Evolutionary conservation across 2,888 invertebrate genomes (phyloP).

Genomic region (Ischnura elegans): DNA sequence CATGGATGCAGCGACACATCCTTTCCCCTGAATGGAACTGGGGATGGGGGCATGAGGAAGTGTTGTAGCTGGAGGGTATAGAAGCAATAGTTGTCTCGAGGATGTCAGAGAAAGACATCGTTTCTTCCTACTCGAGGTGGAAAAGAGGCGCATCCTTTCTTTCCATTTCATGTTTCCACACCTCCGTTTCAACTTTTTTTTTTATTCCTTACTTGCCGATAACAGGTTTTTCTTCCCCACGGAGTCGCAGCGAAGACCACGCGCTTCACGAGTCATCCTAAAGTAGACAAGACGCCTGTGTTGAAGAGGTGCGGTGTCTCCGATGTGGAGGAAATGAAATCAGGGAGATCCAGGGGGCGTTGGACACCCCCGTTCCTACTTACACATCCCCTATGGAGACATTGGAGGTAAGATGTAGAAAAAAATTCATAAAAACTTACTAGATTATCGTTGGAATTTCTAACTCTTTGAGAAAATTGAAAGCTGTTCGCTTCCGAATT

Average conservation of each 20-base stretch:
- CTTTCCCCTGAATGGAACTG: background rate
- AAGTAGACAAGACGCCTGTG: background rate
- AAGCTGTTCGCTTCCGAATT: background rate
- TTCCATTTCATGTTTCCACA: background rate
- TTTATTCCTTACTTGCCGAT: background rate
- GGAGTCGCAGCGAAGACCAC: background rate
- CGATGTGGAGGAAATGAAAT: background rate
- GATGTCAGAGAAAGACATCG: background rate
- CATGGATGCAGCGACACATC: background rate
- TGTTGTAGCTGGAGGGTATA: background rate
- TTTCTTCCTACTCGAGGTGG: background rate
- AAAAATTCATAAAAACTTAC: constrained; percentile 23
- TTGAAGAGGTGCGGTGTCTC: background rate
- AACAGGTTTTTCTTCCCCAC: constrained; percentile 32
- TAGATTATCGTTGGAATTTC: background rate
- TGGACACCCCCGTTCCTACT: background rate
- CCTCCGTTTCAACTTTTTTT: background rate
- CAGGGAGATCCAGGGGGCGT: background rate
- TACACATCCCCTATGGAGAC: background rate
- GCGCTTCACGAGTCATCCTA: background rate
- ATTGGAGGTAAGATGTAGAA: background rate
- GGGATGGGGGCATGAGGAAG: background rate
- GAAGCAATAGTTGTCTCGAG: constrained; percentile 24
- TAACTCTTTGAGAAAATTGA: background rate
- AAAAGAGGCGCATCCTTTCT: background rate